A percentile compares a stretch with the other conserved stretches of the same genome.
These are phyloP conservation scores for Stictonetta naevosa DNA, from an alignment of 2,113 vertebrate species.

Conservation along the genomic window DNA sequence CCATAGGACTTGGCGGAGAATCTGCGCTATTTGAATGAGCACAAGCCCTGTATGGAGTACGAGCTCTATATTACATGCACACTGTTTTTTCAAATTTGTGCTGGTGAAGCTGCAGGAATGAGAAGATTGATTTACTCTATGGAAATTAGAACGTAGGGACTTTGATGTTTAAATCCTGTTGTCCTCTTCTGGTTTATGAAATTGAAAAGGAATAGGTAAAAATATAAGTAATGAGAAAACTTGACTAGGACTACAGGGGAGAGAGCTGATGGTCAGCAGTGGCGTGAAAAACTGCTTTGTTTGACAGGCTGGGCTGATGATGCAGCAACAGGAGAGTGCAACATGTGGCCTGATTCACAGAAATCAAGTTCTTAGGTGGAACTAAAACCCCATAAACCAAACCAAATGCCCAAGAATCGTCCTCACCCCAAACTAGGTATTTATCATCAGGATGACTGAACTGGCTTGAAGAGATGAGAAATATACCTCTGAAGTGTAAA, in stretches of 20 bases:
- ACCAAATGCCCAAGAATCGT: neutral
- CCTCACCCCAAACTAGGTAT: neutral
- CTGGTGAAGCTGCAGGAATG: neutral
- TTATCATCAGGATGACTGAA: neutral
- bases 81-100: neutral
- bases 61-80: neutral
- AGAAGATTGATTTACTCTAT: neutral
- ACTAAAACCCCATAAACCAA: neutral
- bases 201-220: neutral
- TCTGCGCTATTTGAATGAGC: neutral
- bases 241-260: neutral
- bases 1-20: rapidly evolving
- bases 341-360: neutral
- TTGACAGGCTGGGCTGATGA: rapidly evolving
- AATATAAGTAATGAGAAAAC: neutral
- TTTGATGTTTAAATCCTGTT: slow-evolving; percentile 46
- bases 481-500: slow-evolving; percentile 37
- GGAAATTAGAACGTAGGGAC: slow-evolving; percentile 22
- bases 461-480: slow-evolving; percentile 34
- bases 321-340: neutral
- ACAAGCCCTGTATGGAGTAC: neutral
- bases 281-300: neutral
- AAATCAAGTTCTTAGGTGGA: neutral
- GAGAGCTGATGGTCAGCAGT: neutral
- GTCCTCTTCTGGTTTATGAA: slow-evolving; percentile 37